Conservation (phyloP, 2,113 vertebrate genomes). For the Mormoops blainvillei region DNA sequence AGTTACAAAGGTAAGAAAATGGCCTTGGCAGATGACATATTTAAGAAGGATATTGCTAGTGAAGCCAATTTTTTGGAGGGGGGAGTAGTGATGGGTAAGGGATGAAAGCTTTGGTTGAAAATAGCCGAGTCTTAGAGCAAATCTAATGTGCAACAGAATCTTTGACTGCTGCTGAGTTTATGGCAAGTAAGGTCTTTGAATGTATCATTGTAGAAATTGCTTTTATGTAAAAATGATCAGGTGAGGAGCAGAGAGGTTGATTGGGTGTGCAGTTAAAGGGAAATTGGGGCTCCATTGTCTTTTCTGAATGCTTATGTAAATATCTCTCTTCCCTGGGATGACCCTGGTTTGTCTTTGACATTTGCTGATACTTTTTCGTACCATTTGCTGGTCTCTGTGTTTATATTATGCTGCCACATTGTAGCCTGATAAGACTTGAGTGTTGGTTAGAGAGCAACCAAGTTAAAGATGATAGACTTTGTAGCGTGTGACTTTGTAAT, state of each 20-base stretch:
- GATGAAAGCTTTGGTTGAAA: conserved; percentile 47
- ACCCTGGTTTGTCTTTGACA: conserved; percentile 69
- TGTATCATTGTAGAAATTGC: conserved; percentile 22
- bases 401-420: conserved; percentile 3
- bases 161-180: conserved; percentile 19
- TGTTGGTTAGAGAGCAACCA: conserved; percentile 51
- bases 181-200: neutral
- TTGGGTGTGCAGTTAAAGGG: conserved; percentile 23
- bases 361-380: conserved; percentile 66
- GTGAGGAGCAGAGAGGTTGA: conserved; percentile 20
- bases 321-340: conserved; percentile 6
- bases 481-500: conserved; percentile 42
- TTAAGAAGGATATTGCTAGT: neutral
- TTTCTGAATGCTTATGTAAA: conserved; percentile 68
- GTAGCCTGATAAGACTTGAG: conserved; percentile 47
- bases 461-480: conserved; percentile 54
- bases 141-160: neutral
- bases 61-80: neutral
- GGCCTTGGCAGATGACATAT: conserved; percentile 27
- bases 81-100: neutral
- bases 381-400: conserved; percentile 48
- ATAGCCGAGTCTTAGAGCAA: conserved; percentile 48
- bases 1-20: conserved; percentile 63
- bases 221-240: conserved; percentile 43
- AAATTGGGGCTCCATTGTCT: conserved; percentile 65